Evolutionary conservation across 2,797 vertebrate genomes (phyloP).

Genomic region (Carapus acus): DNA sequence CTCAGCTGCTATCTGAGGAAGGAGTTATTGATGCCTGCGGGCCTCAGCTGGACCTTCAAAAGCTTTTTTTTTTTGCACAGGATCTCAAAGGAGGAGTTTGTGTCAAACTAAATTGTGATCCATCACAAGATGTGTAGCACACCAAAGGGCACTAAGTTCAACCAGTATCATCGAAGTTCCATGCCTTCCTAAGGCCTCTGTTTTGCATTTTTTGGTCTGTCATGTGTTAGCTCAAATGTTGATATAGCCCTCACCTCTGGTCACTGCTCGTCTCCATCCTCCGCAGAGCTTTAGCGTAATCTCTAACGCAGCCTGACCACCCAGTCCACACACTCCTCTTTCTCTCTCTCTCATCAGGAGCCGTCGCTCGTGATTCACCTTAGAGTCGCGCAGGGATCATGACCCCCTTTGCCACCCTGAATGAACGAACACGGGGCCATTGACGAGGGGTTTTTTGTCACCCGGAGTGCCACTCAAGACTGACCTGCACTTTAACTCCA

Average conservation of each 20-base stretch:
- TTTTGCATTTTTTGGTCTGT: neutral
- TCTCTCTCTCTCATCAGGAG: conserved; percentile 36
- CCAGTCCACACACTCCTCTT: conserved; percentile 38
- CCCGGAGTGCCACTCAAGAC: conserved; percentile 39
- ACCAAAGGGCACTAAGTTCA: conserved; percentile 8
- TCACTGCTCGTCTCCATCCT: conserved; percentile 10
- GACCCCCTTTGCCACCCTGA: conserved; percentile 55
- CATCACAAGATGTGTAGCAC: conserved; percentile 21
- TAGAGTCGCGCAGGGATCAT: conserved; percentile 48
- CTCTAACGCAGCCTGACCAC: conserved; percentile 29
- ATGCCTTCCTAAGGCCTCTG: neutral
- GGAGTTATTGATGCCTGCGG: conserved; percentile 18
- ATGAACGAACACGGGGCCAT: conserved; percentile 58
- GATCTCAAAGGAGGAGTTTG: conserved; percentile 31
- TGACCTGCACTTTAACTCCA: conserved; percentile 53
- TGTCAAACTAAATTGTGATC: conserved; percentile 30
- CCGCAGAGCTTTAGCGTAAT: conserved; percentile 18
- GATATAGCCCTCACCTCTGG: neutral
- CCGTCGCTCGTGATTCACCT: conserved; percentile 54
- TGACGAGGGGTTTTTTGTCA: conserved; percentile 53
- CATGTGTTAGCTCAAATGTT: neutral
- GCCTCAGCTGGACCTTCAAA: conserved; percentile 14
- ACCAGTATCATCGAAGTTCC: neutral
- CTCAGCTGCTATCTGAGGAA: conserved; percentile 17
- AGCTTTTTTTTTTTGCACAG: conserved; percentile 15